Conservation (phyloP, 2,888 invertebrate genomes). For the Brachylomia viminalis region DNA sequence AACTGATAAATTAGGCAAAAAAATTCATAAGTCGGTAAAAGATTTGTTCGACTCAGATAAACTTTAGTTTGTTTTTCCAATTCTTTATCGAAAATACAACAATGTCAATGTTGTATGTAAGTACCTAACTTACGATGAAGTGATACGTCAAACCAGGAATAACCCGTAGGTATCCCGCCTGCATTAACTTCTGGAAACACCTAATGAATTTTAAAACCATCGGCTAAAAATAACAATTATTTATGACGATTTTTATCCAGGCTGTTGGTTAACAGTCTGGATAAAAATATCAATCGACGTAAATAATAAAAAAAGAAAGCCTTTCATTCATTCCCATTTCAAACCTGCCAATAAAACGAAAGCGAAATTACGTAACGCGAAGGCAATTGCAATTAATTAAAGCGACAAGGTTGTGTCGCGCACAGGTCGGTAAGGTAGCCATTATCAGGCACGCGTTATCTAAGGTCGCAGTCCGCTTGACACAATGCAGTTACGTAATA, state of each 20-base stretch:
- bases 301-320: constrained; percentile 44
- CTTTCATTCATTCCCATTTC: constrained; percentile 50
- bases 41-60: constrained; percentile 29
- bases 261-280: too few species aligned
- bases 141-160: constrained; percentile 27
- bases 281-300: constrained; percentile 18
- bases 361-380: constrained; percentile 50
- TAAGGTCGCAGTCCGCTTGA: constrained; percentile 64
- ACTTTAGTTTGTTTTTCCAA: constrained; percentile 5
- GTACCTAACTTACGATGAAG: neutral
- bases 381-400: constrained; percentile 60
- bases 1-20: constrained; percentile 20
- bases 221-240: neutral
- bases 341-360: constrained; percentile 57
- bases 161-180: neutral
- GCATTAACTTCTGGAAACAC: neutral
- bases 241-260: constrained; percentile 11
- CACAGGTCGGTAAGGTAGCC: constrained; percentile 64
- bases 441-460: constrained; percentile 68
- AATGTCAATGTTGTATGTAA: constrained; percentile 1
- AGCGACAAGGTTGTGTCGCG: constrained; percentile 57
- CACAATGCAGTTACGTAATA: constrained; percentile 60
- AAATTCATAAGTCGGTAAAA: neutral
- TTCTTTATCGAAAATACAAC: constrained; percentile 27
- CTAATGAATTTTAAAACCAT: neutral